These are phyloP conservation scores for Eudorcas thomsonii DNA, from an alignment of 2,113 vertebrate genomes.

Conservation along the genomic window DNA sequence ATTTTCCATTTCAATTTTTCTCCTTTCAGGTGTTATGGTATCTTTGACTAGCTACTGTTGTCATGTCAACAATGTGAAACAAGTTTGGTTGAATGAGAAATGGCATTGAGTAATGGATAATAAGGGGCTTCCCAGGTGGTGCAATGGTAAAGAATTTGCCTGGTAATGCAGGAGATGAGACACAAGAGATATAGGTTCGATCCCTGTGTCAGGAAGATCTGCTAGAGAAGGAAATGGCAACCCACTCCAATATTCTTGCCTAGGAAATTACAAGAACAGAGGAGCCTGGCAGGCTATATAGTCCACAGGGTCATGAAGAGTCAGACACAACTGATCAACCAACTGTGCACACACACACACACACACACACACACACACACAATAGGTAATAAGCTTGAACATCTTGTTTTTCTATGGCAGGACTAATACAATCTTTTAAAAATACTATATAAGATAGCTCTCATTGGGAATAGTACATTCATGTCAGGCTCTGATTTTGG, in stretches of 20 bases:
- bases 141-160: background rate
- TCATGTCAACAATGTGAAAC: background rate
- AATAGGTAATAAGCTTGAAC: background rate
- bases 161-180: background rate
- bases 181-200: background rate
- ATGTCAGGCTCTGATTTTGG: background rate
- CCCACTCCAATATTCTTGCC: background rate
- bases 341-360: accelerated
- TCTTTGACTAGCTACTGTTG: background rate
- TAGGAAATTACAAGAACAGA: background rate
- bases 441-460: background rate
- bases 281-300: background rate
- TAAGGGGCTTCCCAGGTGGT: background rate
- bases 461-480: background rate
- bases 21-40: background rate
- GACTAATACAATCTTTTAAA: background rate
- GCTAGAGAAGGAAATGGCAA: background rate
- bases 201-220: background rate
- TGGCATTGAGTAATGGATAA: background rate
- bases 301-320: background rate
- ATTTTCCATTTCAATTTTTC: background rate
- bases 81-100: background rate
- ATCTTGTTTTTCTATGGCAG: background rate
- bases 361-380: background rate
- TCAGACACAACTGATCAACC: background rate